These are phyloP conservation scores for Gadus chalcogrammus DNA, from an alignment of 2,113 vertebrate genomes.

Conservation along the genomic window DNA sequence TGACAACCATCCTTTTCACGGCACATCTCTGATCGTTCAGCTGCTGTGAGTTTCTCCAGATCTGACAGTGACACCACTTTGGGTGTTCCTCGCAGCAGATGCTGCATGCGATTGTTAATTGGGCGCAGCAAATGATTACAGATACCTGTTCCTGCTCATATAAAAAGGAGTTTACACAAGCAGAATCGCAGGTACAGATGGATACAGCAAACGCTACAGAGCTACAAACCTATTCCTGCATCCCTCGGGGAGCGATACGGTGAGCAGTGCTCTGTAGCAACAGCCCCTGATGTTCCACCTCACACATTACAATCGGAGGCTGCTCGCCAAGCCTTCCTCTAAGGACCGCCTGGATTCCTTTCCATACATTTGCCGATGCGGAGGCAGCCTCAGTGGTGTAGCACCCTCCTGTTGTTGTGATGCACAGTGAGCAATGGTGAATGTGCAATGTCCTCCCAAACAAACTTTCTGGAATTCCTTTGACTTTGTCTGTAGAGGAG, in stretches of 20 bases:
- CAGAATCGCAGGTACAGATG: constrained; percentile 59
- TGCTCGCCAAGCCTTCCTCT: constrained; percentile 39
- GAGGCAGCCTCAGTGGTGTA: constrained; percentile 23
- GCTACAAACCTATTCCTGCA: constrained; percentile 15
- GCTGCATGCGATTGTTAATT: constrained; percentile 72
- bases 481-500: constrained; percentile 45
- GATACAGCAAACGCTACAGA: constrained; percentile 46
- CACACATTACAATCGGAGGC: constrained; percentile 28
- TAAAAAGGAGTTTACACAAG: constrained; percentile 61
- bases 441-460: constrained; percentile 33
- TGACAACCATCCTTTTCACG: constrained; percentile 18
- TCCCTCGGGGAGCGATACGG: constrained; percentile 42
- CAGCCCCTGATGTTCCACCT: constrained; percentile 41
- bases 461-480: constrained; percentile 23
- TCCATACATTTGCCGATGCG: constrained; percentile 36
- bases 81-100: constrained; percentile 64
- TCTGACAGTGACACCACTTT: constrained; percentile 58
- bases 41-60: constrained; percentile 51
- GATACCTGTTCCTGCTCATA: constrained; percentile 64
- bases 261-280: constrained; percentile 6
- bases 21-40: constrained; percentile 42
- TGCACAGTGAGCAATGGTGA: constrained; percentile 28
- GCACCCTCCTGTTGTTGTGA: constrained; percentile 11
- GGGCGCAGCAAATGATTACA: constrained; percentile 67
- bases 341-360: constrained; percentile 33